Percentiles rank a stretch among this genome's conserved stretches.
These are phyloP conservation scores for Chloroceryle inda DNA, from an alignment of 2,797 vertebrate species.

Conservation along the genomic window DNA sequence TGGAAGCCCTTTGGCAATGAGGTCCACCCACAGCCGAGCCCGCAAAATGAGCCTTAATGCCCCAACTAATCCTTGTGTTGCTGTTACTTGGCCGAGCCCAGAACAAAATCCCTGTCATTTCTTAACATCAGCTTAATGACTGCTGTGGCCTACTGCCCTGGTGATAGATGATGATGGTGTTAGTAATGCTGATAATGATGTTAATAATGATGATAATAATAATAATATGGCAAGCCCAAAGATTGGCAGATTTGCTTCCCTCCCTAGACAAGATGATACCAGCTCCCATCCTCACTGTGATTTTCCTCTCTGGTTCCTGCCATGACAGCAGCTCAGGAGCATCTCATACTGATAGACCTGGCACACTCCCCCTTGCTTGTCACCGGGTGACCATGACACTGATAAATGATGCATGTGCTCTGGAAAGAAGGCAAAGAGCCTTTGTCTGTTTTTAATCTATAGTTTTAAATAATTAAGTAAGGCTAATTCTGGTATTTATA, in stretches of 20 bases:
- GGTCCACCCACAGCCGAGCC: neutral
- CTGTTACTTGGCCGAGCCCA: neutral
- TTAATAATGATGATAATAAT: neutral
- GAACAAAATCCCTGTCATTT: neutral
- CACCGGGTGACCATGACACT: slow-evolving; percentile 5
- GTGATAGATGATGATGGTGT: neutral
- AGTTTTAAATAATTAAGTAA: slow-evolving; percentile 72
- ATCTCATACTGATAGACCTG: neutral
- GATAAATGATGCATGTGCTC: slow-evolving; percentile 43
- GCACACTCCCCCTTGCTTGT: neutral
- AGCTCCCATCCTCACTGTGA: neutral
- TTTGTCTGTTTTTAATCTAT: slow-evolving; percentile 62
- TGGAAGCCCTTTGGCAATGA: neutral
- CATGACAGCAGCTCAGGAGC: rapidly evolving
- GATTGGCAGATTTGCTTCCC: neutral
- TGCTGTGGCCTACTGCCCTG: neutral
- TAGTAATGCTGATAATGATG: neutral
- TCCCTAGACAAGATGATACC: neutral
- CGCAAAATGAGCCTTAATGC: neutral
- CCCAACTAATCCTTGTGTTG: rapidly evolving
- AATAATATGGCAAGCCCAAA: neutral
- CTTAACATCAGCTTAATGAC: neutral
- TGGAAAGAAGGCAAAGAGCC: slow-evolving; percentile 13
- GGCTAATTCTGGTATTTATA: slow-evolving; percentile 69
- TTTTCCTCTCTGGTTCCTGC: slow-evolving; percentile 10